phyloP scores from a whole-genome alignment of 2,888 invertebrate genomes.

The Microctonus aethiopoides region DNA sequence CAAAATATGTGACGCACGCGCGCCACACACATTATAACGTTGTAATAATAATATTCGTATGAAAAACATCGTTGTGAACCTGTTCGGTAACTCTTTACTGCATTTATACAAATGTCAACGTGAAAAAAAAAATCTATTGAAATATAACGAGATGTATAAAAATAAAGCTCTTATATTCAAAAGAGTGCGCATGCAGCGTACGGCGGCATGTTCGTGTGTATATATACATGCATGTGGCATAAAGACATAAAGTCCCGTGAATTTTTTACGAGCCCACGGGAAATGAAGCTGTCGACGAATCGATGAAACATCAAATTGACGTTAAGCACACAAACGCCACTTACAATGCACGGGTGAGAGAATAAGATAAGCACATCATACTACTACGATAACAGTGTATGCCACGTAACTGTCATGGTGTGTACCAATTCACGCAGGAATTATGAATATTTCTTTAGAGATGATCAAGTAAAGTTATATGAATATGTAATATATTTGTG shows the following conservation, averaged over 20 bases:
- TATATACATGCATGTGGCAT: neutral
- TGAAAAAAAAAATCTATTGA: conserved; percentile 13
- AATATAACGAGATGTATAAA: conserved; percentile 18
- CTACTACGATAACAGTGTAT: neutral
- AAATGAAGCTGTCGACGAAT: conserved; percentile 44
- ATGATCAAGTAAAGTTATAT: conserved; percentile 14
- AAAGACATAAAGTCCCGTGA: conserved; percentile 34
- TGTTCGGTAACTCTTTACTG: conserved; percentile 26
- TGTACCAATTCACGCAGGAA: neutral
- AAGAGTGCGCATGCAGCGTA: conserved; percentile 19
- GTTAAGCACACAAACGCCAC: conserved; percentile 24
- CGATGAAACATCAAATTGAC: conserved; percentile 41
- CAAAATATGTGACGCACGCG: neutral
- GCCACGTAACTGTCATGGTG: neutral
- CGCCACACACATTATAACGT: neutral
- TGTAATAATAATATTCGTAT: conserved; percentile 11
- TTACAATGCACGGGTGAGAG: conserved; percentile 21
- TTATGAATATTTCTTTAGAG: neutral
- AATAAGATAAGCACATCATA: conserved; percentile 1
- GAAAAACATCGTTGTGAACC: conserved; percentile 19
- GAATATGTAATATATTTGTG: too few species aligned
- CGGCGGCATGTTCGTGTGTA: neutral
- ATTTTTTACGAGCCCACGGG: conserved; percentile 44
- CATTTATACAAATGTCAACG: conserved; percentile 4
- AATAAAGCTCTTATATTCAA: conserved; percentile 22